A percentile compares a stretch with the other conserved stretches of the same genome.
Conservation (phyloP, 2,888 invertebrate species). For the Nephrotoma flavescens region DNA sequence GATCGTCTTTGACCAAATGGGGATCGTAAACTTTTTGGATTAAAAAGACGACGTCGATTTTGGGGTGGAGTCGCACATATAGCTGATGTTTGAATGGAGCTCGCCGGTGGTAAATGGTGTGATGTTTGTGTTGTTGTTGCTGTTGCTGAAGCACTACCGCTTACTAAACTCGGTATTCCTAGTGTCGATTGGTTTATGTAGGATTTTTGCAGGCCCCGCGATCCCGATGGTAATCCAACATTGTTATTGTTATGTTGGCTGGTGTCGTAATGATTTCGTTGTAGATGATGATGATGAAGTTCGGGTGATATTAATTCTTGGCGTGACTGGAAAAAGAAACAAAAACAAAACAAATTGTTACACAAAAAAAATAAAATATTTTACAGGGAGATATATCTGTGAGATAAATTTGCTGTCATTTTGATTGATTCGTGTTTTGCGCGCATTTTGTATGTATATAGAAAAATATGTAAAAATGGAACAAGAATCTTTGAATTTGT, state of each 20-base stretch:
- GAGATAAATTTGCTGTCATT: background rate
- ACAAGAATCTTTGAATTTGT: background rate
- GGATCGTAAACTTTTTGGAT: conserved; percentile 63
- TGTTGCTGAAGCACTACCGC: conserved; percentile 9
- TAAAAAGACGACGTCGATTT: conserved; percentile 66
- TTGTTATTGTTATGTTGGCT: background rate
- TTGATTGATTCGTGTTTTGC: background rate
- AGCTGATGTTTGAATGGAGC: conserved; percentile 27
- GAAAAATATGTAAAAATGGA: background rate
- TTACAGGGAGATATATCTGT: background rate
- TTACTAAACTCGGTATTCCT: conserved; percentile 25
- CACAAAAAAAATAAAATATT: background rate
- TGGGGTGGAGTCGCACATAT: conserved; percentile 67
- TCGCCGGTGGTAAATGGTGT: conserved; percentile 10
- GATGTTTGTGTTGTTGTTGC: conserved; percentile 6
- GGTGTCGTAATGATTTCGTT: background rate
- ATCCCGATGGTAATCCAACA: background rate
- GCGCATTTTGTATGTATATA: background rate
- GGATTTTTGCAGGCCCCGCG: background rate
- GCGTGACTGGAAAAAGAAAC: conserved; percentile 18
- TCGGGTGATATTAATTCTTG: conserved; percentile 31
- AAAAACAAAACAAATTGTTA: conserved; percentile 3
- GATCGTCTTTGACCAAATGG: conserved; percentile 44
- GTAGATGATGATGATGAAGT: conserved; percentile 12
- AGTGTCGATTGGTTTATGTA: background rate